Base-by-base conservation (phyloP, 2,888 invertebrate genomes). In the Yponomeuta sedellus region DNA sequence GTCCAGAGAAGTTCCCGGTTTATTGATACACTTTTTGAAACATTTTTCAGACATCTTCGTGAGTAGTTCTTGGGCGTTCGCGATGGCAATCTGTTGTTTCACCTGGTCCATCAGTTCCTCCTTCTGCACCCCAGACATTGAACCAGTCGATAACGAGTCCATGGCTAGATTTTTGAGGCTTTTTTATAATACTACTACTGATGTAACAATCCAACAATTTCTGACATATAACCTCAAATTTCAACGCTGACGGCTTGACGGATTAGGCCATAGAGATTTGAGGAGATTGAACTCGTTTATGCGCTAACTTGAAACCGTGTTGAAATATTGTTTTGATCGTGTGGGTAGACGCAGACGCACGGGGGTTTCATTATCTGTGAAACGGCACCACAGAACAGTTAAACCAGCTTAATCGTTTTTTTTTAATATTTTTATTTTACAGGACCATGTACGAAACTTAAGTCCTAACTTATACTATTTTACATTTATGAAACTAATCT, bases 1-100 rank as follows among this genome's bases (percentile, higher is more conserved):
- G 82, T 97, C 98, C 72, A 98, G 82, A 1, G 97, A 95, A 12
- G 96, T 94, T 22, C 98, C 98, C 34, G 99, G 99, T 83, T 97
- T 98, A 66, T 88, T 89, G 74, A 99, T 94, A 85, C 99, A 99
- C 80, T 98, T 98, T 83, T 96, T 96, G 85, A 98, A 99, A 88
- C 99, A 99, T 90, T 98, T 98, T 79, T 98, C 97, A 62, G 98
- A 97, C 95, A 98, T 97, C 95, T 98, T 98, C 94, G 96, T 95
- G 71, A 98, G 92, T 69, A 98, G 87, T 92, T 98, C 97, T 83
- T 98, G 98, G 52, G 97, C 97, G 86, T 97, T 97, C 59, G 97
- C 97, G 66, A 99, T 94, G 0, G 97, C 97, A 68, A 98, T 96
- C 92, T 98, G 97, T 84, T 98, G 97, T 86, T 98, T 97, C 39